These are phyloP conservation scores for Brachypodius melanocephalos DNA, from an alignment of 2,113 vertebrate genomes.

Conservation along the genomic window DNA sequence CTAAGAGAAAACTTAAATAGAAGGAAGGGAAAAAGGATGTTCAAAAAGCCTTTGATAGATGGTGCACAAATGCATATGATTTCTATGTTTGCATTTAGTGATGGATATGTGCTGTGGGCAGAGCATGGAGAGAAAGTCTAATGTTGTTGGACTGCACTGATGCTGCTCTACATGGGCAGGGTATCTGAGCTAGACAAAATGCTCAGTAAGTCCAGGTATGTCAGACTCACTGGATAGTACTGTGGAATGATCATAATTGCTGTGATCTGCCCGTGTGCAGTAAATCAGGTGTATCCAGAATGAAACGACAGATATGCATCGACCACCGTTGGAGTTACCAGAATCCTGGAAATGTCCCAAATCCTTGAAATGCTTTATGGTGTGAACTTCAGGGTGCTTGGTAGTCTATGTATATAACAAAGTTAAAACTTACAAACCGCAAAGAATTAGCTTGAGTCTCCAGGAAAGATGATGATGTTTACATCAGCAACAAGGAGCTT, in stretches of 20 bases:
- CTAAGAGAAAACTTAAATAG: neutral
- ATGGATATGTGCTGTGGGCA: neutral
- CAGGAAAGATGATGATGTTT: neutral
- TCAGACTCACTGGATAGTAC: neutral
- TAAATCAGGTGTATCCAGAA: neutral
- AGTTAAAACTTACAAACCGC: neutral
- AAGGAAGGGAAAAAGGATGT: neutral
- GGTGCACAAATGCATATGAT: neutral
- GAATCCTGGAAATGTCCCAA: neutral
- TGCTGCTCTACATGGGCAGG: neutral
- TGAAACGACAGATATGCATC: neutral
- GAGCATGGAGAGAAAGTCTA: neutral
- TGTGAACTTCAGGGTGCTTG: neutral
- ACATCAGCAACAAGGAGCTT: neutral
- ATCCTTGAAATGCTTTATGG: neutral
- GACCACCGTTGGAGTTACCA: neutral
- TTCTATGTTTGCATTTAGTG: neutral
- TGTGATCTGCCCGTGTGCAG: neutral
- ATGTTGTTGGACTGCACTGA: neutral
- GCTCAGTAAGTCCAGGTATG: neutral
- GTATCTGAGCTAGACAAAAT: neutral
- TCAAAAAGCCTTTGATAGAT: neutral
- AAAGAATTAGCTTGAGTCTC: neutral
- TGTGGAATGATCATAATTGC: neutral
- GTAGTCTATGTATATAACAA: neutral